Evolutionary conservation across 2,797 vertebrate genomes (phyloP).

Genomic region (Onychomys torridus): DNA sequence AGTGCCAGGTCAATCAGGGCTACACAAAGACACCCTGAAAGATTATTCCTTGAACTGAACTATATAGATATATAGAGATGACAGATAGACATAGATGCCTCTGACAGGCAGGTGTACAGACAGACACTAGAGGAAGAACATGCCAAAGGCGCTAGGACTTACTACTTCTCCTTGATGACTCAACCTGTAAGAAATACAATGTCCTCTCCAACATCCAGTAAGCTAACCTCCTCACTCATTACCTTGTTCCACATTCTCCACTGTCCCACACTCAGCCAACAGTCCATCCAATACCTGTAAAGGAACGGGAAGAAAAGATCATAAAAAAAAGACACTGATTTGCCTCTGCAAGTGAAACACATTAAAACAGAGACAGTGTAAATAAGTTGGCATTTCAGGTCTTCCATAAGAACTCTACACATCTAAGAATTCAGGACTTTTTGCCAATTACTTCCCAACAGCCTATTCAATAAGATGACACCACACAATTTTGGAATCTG

Average conservation of each 20-base stretch:
- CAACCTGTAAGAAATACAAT: background rate
- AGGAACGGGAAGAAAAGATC: conserved; percentile 61
- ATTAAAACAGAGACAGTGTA: background rate
- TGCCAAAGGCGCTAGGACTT: background rate
- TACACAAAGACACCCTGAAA: background rate
- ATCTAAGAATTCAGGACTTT: background rate
- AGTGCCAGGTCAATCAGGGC: background rate
- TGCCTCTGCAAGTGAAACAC: background rate
- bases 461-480: conserved; percentile 14
- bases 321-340: background rate
- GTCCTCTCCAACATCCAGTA: background rate
- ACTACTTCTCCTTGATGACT: background rate
- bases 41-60: conserved; percentile 8
- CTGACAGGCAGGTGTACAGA: background rate
- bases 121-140: background rate
- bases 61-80: background rate
- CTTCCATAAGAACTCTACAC: conserved; percentile 33
- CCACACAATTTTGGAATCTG: background rate
- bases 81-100: background rate
- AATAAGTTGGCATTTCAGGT: background rate
- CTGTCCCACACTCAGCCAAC: conserved; percentile 95
- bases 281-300: conserved; percentile 95
- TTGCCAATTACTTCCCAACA: background rate
- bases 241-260: conserved; percentile 99
- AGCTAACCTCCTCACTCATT: conserved; percentile 68